Evolutionary conservation across 2,888 invertebrate species (phyloP), one percentile per base, ranked within the genome.

Genomic region (Tryphoninae sp.): DNA sequence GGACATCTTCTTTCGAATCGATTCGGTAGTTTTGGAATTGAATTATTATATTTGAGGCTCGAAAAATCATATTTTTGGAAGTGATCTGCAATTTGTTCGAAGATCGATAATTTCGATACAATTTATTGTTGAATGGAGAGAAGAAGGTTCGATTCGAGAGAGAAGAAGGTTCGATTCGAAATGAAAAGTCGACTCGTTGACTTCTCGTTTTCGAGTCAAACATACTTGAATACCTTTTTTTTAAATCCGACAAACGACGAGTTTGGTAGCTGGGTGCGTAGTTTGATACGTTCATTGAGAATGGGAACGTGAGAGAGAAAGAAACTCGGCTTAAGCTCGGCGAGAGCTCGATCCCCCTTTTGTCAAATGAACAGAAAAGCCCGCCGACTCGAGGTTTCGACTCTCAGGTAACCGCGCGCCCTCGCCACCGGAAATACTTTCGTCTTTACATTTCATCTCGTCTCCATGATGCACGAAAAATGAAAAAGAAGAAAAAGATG

Each of bases 341-440:
- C 19, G 13, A 69, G 75, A 78, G 82, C 68, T 84, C 82, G 81
- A 80, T 82, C 82, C 82, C 83, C 83, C 82, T 81, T 81, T 84
- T 26, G 82, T 84, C 69, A 78, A 78, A 77, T 82, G 71, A 75
- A 49, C 55, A 55, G 26, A 67, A 33, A 64, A 26, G 13, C 23
- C 40, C 22, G 73, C 67, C 67, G 73, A 77, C 59, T 62, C 69
- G 13, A 42, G 59, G 22, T 67, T 59, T 81, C 77, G 76, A 61
- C 68, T 78, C 65, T 61, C 78, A 64, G 71, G 68, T 65, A 42
- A 62, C 33, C 65, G 62, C 78, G 65, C 62, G 76, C 78, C 77
- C 81, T 73, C 77, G 65, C 69, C 80, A 82, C 84, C 85, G 85
- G 85, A 85, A 85, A 85, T 85, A 84, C 85, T 84, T 80, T 82